Evolutionary conservation across 2,797 vertebrate species (phyloP).

Genomic region (Enteromius anoplus): DNA sequence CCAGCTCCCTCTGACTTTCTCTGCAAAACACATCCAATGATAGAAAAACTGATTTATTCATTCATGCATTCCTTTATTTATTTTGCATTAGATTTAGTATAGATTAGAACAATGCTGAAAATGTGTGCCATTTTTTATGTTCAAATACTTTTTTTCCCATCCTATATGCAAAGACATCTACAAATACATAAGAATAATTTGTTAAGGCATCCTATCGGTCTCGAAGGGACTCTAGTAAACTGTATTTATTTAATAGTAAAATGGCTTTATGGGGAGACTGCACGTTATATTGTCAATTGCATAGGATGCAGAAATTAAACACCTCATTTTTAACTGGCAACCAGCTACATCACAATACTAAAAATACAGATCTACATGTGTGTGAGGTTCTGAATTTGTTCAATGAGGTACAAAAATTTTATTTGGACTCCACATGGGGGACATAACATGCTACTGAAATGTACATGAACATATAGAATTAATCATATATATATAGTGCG

Average conservation of each 20-base stretch:
- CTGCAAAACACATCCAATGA: constrained; percentile 73
- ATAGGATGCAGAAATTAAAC: neutral
- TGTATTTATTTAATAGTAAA: neutral
- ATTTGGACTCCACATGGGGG: neutral
- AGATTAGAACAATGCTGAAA: neutral
- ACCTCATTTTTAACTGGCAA: neutral
- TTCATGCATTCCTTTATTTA: neutral
- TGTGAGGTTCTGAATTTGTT: neutral
- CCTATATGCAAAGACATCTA: neutral
- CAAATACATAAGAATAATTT: neutral
- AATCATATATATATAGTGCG: neutral
- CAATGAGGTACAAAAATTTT: neutral
- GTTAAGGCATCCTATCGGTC: neutral
- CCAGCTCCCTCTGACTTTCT: constrained; percentile 86
- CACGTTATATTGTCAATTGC: neutral
- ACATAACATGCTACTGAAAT: neutral
- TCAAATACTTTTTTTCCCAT: neutral
- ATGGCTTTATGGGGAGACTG: neutral
- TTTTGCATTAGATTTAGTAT: neutral
- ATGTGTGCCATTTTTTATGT: neutral
- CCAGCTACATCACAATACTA: neutral
- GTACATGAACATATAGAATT: neutral
- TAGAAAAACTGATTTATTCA: neutral
- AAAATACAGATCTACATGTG: neutral
- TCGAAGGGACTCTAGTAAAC: neutral